These are phyloP conservation scores for Craniophora ligustri DNA, from an alignment of 2,888 invertebrate species.

Conservation along the genomic window DNA sequence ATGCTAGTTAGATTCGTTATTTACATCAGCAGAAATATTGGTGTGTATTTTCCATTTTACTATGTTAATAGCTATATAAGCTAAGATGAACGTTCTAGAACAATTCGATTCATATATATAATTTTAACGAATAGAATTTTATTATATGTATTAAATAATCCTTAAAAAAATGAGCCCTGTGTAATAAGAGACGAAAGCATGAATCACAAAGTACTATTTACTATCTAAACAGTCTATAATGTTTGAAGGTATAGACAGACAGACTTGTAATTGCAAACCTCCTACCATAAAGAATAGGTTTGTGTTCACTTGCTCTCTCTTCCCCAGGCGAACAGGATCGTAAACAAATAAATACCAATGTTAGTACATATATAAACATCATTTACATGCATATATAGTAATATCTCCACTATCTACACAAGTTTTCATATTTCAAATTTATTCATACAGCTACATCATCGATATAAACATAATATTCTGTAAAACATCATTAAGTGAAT, in stretches of 20 bases:
- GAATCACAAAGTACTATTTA: slow-evolving; percentile 48
- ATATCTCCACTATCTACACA: slow-evolving; percentile 21
- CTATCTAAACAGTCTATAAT: slow-evolving; percentile 61
- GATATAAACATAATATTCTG: slow-evolving; percentile 19
- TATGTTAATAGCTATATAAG: no score
- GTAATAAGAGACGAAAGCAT: slow-evolving; percentile 49
- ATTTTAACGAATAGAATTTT: no score
- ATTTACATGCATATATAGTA: slow-evolving; percentile 44
- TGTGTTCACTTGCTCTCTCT: slow-evolving; percentile 86
- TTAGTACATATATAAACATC: slow-evolving; percentile 67
- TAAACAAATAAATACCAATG: slow-evolving; percentile 82
- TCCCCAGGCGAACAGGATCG: slow-evolving; percentile 78
- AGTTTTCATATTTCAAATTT: slow-evolving; percentile 8
- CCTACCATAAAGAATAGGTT: slow-evolving; percentile 86
- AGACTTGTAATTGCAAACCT: slow-evolving; percentile 75
- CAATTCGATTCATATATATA: no score
- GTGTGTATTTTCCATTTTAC: no score
- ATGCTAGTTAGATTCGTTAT: no score
- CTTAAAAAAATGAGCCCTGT: slow-evolving; percentile 48
- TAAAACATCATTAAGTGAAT: slow-evolving; percentile 8
- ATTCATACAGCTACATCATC: slow-evolving; percentile 11
- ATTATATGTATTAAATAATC: neutral
- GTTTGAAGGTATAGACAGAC: slow-evolving; percentile 60
- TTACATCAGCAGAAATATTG: no score
- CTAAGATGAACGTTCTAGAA: no score